Conservation (phyloP, 35 echinoderm and acorn worm species). For the Lytechinus pictus region DNA sequence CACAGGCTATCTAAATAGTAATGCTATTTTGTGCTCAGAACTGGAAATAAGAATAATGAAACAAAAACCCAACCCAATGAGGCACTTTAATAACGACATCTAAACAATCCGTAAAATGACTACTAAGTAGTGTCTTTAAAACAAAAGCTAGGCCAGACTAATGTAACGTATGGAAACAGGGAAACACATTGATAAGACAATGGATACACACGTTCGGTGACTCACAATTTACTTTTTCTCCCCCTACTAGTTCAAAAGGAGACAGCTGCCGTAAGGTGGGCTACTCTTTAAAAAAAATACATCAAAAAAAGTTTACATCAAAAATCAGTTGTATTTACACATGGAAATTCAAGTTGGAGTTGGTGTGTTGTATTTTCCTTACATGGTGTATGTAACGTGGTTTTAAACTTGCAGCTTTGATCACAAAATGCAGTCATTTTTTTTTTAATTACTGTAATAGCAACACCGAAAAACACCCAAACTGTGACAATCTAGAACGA, state of each 20-base stretch:
- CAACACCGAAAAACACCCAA: constrained; percentile 35
- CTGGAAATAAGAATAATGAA: background rate
- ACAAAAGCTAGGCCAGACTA: background rate
- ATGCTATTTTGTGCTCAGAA: background rate
- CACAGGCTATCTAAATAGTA: background rate
- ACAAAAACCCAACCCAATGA: constrained; percentile 18
- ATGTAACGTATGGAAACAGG: background rate
- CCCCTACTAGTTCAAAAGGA: background rate
- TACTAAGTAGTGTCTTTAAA: background rate
- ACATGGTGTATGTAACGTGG: background rate
- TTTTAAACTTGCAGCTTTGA: constrained; percentile 17
- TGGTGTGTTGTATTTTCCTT: background rate
- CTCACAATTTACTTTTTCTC: background rate
- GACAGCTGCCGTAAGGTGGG: constrained; percentile 47
- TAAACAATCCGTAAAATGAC: background rate
- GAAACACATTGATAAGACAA: background rate
- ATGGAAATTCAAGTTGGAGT: constrained; percentile 9
- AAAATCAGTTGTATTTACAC: constrained; percentile 19
- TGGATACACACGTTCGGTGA: background rate
- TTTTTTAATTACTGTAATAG: constrained; percentile 15
- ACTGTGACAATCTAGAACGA: constrained; percentile 34
- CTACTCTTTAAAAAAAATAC: too few relatives aligned
- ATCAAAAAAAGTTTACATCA: background rate
- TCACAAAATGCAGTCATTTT: constrained; percentile 47
- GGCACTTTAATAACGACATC: background rate